phyloP scores from a whole-genome alignment of 1,140 invertebrate genomes.

The Bombus fervidus region DNA sequence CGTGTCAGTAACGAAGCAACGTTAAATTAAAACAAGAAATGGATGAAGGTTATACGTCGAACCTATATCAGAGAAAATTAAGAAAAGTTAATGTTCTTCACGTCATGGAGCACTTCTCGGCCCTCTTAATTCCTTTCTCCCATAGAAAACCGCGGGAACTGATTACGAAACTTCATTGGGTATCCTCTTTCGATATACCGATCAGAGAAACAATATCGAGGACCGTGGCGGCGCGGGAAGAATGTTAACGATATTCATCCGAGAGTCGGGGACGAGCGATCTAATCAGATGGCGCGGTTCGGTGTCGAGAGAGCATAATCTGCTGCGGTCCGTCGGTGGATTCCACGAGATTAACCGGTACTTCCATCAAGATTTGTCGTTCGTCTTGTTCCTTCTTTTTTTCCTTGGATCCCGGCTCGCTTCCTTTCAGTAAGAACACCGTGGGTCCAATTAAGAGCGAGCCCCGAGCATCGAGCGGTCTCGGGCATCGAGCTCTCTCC shows the following conservation, averaged over 20 bases:
- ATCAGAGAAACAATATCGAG: background rate
- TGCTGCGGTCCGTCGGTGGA: background rate
- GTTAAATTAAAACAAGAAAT: no score
- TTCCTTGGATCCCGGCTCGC: background rate
- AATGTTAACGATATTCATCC: constrained; percentile 44
- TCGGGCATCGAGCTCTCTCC: background rate
- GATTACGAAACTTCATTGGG: background rate
- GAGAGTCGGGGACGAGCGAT: background rate
- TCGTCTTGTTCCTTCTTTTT: background rate
- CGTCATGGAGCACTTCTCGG: background rate
- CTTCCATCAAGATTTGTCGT: constrained; percentile 49
- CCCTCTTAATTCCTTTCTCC: background rate
- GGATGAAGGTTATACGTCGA: background rate
- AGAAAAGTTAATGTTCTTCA: background rate
- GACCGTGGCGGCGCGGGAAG: background rate
- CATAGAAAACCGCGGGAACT: background rate
- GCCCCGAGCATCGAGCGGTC: background rate
- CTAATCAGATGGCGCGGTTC: constrained; percentile 46
- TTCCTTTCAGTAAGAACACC: constrained; percentile 37
- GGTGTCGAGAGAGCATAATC: constrained; percentile 19
- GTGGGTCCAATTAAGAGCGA: constrained; percentile 41
- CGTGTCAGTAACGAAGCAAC: no score
- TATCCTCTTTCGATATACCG: background rate
- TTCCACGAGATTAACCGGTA: constrained; percentile 24
- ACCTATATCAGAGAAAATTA: background rate